Evolutionary conservation across 2,113 vertebrate genomes (phyloP).

Genomic region (Syngnathus scovelli): DNA sequence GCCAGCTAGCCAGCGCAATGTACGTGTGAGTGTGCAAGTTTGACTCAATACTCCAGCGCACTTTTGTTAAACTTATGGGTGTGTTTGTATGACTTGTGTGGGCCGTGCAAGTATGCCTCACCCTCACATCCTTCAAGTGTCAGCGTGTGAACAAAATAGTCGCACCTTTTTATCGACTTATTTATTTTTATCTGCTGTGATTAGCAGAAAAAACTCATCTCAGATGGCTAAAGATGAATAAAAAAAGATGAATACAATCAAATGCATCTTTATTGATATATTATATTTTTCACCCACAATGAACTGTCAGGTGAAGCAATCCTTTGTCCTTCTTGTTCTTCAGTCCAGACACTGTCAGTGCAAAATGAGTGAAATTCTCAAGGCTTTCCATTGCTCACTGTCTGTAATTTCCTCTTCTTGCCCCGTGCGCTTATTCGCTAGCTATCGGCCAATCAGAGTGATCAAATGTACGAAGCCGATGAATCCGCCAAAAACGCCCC

Average conservation of each 20-base stretch:
- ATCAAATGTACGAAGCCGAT: too few species aligned
- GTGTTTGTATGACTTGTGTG: constrained; percentile 17
- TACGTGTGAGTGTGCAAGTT: neutral
- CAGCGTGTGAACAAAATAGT: neutral
- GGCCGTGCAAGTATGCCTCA: constrained; percentile 5
- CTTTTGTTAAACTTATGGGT: constrained; percentile 9
- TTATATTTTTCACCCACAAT: too few species aligned
- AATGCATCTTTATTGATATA: neutral
- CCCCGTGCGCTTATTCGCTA: too few species aligned
- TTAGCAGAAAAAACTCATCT: neutral
- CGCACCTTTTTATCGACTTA: constrained; percentile 7
- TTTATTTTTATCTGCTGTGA: constrained; percentile 1
- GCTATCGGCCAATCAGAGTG: too few species aligned
- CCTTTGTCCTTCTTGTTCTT: too few species aligned
- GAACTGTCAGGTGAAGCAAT: neutral
- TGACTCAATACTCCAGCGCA: neutral
- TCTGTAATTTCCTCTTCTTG: too few species aligned
- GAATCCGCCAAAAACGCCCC: too few species aligned
- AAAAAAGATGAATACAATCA: neutral
- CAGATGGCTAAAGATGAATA: neutral
- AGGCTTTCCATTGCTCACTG: too few species aligned
- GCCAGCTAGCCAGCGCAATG: too few species aligned
- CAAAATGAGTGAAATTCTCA: too few species aligned
- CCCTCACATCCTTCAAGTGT: constrained; percentile 1
- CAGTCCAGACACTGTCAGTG: too few species aligned